A percentile compares a stretch with the other conserved stretches of the same genome.
These are phyloP conservation scores for Equus przewalskii DNA, from an alignment of 2,113 vertebrate genomes.

Conservation along the genomic window DNA sequence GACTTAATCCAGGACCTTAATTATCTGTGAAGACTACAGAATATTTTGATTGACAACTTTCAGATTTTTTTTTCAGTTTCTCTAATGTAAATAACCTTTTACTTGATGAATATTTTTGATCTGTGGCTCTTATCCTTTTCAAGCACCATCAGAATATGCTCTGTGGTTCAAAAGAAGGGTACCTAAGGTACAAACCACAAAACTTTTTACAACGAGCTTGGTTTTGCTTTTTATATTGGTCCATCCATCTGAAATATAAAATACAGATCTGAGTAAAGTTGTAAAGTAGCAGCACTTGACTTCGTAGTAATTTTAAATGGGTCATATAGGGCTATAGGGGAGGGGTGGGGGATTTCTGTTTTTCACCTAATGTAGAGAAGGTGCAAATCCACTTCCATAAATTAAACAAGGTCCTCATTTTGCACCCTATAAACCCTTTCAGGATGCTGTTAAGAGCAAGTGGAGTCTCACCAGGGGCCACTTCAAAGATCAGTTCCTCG, in stretches of 20 bases:
- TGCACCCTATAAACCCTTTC: slow-evolving; percentile 78
- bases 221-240: background rate
- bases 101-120: background rate
- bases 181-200: background rate
- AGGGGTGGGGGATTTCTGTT: background rate
- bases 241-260: slow-evolving; percentile 44
- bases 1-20: background rate
- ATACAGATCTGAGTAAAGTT: background rate
- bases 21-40: background rate
- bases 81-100: background rate
- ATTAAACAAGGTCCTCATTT: slow-evolving; percentile 72
- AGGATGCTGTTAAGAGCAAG: slow-evolving; percentile 76
- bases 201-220: background rate
- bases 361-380: slow-evolving; percentile 60
- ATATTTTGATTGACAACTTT: background rate
- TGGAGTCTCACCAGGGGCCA: slow-evolving; percentile 63
- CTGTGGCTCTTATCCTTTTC: background rate
- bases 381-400: slow-evolving; percentile 80
- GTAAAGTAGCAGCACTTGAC: slow-evolving; percentile 6
- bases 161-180: background rate
- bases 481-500: slow-evolving; percentile 73
- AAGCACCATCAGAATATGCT: background rate
- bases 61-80: background rate
- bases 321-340: background rate
- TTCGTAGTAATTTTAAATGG: slow-evolving; percentile 53